A percentile compares a stretch with the other conserved stretches of the same genome.
Evolutionary conservation across 92 coral and sea anemone genomes (phyloP).

Genomic region (Phenganax stokvisi): DNA sequence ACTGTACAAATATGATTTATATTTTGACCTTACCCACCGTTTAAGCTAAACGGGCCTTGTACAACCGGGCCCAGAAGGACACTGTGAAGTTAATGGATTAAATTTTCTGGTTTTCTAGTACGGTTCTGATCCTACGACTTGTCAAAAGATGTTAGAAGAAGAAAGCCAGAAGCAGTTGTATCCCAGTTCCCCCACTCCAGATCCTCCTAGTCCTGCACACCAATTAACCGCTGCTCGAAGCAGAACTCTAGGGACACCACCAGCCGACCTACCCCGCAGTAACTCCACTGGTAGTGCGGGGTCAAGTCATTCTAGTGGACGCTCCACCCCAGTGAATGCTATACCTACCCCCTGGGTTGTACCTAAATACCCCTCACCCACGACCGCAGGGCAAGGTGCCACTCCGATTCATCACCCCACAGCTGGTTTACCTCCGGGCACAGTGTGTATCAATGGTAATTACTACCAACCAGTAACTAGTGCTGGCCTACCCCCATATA

Average conservation of each 20-base stretch:
- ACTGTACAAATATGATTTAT: too few species aligned
- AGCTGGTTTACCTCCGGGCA: constrained; percentile 1
- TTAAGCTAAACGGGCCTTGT: too few species aligned
- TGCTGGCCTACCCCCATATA: not conserved
- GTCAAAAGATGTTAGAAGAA: constrained; percentile 7
- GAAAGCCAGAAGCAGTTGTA: constrained; percentile 23
- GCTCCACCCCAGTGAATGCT: constrained; percentile 30
- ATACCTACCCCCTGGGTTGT: constrained; percentile 33
- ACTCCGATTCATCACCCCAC: not conserved
- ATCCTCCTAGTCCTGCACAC: not conserved
- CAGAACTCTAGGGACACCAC: not conserved
- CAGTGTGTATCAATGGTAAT: constrained; percentile 21
- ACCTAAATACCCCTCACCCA: not conserved
- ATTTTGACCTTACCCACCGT: too few species aligned
- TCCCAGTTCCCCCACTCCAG: constrained; percentile 25
- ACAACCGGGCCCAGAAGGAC: too few species aligned
- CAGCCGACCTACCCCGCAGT: not conserved
- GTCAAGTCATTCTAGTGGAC: constrained; percentile 33
- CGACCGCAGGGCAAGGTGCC: not conserved
- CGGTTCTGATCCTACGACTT: constrained; percentile 9
- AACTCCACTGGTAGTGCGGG: constrained; percentile 31
- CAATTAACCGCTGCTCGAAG: not conserved
- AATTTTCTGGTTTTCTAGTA: not conserved
- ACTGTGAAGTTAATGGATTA: too few species aligned
- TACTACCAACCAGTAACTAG: constrained; percentile 3